phyloP scores from a whole-genome alignment of 2,888 invertebrate genomes.

The Ctena decussata region DNA sequence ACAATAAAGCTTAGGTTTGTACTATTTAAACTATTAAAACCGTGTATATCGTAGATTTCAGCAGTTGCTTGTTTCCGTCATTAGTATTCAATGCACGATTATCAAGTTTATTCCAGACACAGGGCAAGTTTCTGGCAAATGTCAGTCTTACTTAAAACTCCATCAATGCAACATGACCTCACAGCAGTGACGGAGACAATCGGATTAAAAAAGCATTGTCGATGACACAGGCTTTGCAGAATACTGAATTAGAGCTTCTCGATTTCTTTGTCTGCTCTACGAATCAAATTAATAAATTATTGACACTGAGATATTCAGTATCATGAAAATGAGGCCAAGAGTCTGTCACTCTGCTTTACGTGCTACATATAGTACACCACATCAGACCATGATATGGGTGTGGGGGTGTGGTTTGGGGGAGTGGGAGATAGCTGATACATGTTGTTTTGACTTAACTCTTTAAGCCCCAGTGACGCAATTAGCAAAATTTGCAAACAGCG shows the following conservation, averaged over 20 bases:
- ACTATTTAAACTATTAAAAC: background rate
- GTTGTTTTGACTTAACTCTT: no score
- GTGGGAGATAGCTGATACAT: no score
- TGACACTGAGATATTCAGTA: background rate
- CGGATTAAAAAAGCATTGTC: background rate
- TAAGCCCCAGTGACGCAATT: no score
- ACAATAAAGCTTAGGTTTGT: background rate
- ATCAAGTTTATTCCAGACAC: background rate
- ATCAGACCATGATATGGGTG: no score
- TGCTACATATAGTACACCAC: no score
- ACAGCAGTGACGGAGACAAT: constrained; percentile 3
- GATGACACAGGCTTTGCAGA: background rate
- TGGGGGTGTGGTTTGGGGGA: no score
- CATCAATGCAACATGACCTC: constrained; percentile 2
- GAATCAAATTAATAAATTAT: constrained; percentile 1
- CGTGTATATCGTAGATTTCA: background rate
- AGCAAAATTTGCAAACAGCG: no score
- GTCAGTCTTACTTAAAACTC: constrained; percentile 9
- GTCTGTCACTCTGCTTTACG: no score
- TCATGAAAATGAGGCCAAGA: background rate
- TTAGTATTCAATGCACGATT: constrained; percentile 1
- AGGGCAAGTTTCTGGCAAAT: constrained; percentile 4
- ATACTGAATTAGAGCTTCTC: background rate
- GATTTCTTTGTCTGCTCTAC: background rate
- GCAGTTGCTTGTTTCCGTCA: background rate